Conservation (phyloP, 2,888 invertebrate genomes). For the Cataglyphis livida region DNA sequence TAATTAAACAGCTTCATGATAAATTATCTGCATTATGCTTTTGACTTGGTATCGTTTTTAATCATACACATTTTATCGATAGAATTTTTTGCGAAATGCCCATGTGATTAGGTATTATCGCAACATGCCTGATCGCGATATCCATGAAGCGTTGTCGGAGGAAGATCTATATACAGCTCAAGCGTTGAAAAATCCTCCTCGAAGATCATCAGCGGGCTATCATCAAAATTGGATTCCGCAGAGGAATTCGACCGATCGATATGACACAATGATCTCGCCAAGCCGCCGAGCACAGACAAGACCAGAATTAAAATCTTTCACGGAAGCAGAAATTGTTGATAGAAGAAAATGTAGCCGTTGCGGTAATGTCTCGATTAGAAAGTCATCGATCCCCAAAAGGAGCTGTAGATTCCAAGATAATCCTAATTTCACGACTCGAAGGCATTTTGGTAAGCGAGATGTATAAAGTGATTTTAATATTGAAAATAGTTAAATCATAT, state of each 20-base stretch:
- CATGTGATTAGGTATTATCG: slow-evolving; percentile 60
- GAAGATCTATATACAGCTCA: slow-evolving; percentile 66
- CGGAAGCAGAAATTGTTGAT: slow-evolving; percentile 57
- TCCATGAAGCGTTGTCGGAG: slow-evolving; percentile 69
- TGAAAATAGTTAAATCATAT: neutral
- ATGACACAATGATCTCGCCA: slow-evolving; percentile 49
- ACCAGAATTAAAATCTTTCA: slow-evolving; percentile 67
- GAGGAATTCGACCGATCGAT: slow-evolving; percentile 67
- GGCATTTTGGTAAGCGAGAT: slow-evolving; percentile 70
- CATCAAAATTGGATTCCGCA: slow-evolving; percentile 61
- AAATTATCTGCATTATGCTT: slow-evolving; percentile 47
- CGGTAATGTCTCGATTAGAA: slow-evolving; percentile 64
- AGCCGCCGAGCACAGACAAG: slow-evolving; percentile 65
- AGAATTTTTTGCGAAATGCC: slow-evolving; percentile 29
- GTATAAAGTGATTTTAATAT: neutral
- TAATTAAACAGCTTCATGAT: slow-evolving; percentile 50
- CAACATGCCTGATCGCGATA: slow-evolving; percentile 59
- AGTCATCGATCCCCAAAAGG: slow-evolving; percentile 43
- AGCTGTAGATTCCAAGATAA: slow-evolving; percentile 73
- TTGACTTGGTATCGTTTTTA: slow-evolving; percentile 27
- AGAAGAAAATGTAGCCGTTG: slow-evolving; percentile 73
- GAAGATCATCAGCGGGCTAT: slow-evolving; percentile 51
- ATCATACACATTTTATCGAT: slow-evolving; percentile 16
- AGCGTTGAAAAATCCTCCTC: slow-evolving; percentile 55
- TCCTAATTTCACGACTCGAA: slow-evolving; percentile 61